Evolutionary conservation across 2,888 invertebrate species (phyloP), one percentile per base, ranked within the genome.

Genomic region (Caenorhabditis angaria): DNA sequence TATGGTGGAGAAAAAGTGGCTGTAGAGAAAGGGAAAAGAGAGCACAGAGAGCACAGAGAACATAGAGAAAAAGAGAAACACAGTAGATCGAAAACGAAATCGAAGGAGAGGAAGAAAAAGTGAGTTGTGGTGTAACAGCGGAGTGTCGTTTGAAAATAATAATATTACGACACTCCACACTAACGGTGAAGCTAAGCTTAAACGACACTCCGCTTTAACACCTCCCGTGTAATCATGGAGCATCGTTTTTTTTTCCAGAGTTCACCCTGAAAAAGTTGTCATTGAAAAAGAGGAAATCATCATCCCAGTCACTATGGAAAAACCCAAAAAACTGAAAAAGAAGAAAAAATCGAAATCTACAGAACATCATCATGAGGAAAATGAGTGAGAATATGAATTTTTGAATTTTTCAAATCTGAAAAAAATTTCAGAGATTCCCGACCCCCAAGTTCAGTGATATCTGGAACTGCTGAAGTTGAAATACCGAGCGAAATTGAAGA

Each of bases 1-100:
- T 81, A 81, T 28, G 79, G 81, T 14, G 72, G 64, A 25, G 60
- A 61, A 25, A 32, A 50, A 22, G 35, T 51, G 1, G 55, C 62
- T 8, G 48, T 18, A n/a, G 12, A 54, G 55, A 68, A 63, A 59
- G 63, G 56, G 53, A 64, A 60, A 64, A 35, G 60, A 61, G 25
- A 35, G 64, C n/a, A 59, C 65, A 27, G 61, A 70, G 27, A 70
- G 62, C 12, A 65, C 61, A 29, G 51, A 62, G 24, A 35, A 5
- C 14, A 35, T 8, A 29, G 24, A 57, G 24, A 29, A 59, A 27
- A 65, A 8, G 50, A 8, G 20, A 63, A 22, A 12, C 48, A 18
- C 29, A 65, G 32, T 29, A 28, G 8, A 2, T 65, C 8, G 48
- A 55, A 41, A 14, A 41, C 41, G 2, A 6, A 14, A 14, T 41